Base-by-base conservation (phyloP, 2,113 vertebrate species). In the Rhea americana region DNA sequence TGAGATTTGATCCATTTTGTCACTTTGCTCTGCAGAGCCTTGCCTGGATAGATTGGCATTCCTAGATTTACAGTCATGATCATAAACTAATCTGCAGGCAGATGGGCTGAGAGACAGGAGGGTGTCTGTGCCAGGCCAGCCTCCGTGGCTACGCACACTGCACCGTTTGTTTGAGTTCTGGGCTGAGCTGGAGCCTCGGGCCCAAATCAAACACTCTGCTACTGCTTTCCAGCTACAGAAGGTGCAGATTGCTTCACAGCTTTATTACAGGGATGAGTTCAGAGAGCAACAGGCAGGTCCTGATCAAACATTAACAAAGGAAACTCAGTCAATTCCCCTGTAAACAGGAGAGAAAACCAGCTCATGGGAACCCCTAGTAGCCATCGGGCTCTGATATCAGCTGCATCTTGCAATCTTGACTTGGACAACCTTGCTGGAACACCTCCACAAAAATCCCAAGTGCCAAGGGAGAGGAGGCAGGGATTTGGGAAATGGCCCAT, bases 231-330 rank as follows among this genome's bases (percentile, higher is more conserved):
- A 1, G 0, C 62, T 2, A 26, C 0, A 2, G 67, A 35, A 15
- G 10, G 56, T 1, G 2, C 7, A 1, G 48, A 74, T 81, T 11
- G 45, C 71, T 41, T 47, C 89, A 73, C 1, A 56, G 20, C 82
- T 68, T 94, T 89, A 89, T 91, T 12, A 26, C 91, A 22, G 45
- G 50, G 53, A 77, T 43, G 71, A 96, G 96, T 90, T 94, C 94
- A 95, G 91, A 95, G 95, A 91, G 92, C 89, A 96, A 75, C 73
- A 95, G 93, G 92, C 82, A 85, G 43, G 59, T 89, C 92, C 91
- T 91, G 87, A 95, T 95, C 95, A 97, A 97, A 97, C 70, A 97
- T 95, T 97, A 96, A 96, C 96, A 92, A 47, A 15, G 68, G 15
- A 37, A 94, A 73, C 26, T 89, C 7, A 26, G 35, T 58, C 62